These are phyloP conservation scores for Ramphastos sulfuratus DNA, from an alignment of 2,113 vertebrate genomes.

Conservation along the genomic window DNA sequence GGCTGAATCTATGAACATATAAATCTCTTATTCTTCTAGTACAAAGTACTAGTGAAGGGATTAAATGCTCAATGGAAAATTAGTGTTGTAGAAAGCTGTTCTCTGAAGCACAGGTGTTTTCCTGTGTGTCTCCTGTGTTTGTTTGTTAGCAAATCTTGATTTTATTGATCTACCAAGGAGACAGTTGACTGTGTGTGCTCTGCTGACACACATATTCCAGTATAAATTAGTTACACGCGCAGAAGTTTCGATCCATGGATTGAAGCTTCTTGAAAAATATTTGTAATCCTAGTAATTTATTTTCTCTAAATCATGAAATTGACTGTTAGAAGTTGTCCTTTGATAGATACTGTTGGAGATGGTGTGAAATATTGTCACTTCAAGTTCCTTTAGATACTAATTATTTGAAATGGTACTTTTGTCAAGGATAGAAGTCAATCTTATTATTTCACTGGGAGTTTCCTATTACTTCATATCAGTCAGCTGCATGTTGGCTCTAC, in stretches of 20 bases:
- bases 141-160: not conserved
- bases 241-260: not conserved
- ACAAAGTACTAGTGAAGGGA: not conserved
- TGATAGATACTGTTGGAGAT: not conserved
- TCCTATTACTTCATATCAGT: not conserved
- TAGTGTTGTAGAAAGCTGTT: not conserved
- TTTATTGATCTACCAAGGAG: not conserved
- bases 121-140: not conserved
- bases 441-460: not conserved
- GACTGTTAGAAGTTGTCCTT: not conserved
- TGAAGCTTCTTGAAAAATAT: not conserved
- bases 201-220: not conserved
- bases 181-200: not conserved
- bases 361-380: not conserved
- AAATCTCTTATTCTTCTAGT: not conserved
- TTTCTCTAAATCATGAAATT: not conserved
- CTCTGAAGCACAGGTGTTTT: not conserved
- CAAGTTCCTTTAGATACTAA: not conserved
- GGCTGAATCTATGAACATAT: not conserved
- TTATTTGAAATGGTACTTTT: not conserved
- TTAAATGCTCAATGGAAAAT: not conserved
- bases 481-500: not conserved
- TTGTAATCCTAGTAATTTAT: not conserved
- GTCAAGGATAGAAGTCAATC: not conserved
- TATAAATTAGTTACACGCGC: not conserved